These are phyloP conservation scores for Malthinus flaveolus DNA, from an alignment of 2,888 invertebrate genomes.

Conservation along the genomic window DNA sequence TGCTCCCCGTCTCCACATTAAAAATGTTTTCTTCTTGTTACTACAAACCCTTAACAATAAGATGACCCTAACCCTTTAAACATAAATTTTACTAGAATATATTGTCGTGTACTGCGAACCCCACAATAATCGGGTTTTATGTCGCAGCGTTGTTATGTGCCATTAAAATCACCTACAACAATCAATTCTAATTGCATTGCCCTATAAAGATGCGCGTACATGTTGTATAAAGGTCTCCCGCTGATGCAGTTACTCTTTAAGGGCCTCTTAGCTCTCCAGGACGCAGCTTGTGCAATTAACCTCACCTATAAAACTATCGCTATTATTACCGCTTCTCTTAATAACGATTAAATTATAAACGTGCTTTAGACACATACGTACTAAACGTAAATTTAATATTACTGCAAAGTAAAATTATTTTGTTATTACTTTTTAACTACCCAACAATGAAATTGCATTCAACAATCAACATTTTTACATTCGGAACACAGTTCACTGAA, in stretches of 20 bases:
- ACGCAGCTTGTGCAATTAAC: conserved; percentile 48
- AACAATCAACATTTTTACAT: too few relatives aligned
- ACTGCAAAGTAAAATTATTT: neutral
- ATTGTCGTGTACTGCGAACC: conserved; percentile 37
- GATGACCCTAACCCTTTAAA: conserved; percentile 42
- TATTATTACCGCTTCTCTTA: conserved; percentile 27
- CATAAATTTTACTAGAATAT: conserved; percentile 44
- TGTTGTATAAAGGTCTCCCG: conserved; percentile 48
- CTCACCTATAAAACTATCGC: conserved; percentile 44
- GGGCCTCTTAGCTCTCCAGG: conserved; percentile 48
- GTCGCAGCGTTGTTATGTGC: conserved; percentile 48
- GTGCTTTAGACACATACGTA: conserved; percentile 23
- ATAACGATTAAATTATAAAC: conserved; percentile 28
- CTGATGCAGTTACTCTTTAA: conserved; percentile 49
- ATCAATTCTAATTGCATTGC: conserved; percentile 54
- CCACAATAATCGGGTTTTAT: conserved; percentile 51
- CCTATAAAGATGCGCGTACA: conserved; percentile 50
- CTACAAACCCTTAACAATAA: conserved; percentile 24
- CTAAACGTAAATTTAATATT: conserved; percentile 20
- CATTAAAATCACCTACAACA: conserved; percentile 54
- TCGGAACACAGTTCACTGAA: too few relatives aligned
- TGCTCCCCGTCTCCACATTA: neutral
- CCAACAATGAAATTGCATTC: too few relatives aligned
- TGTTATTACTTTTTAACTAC: neutral
- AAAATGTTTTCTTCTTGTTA: neutral